Conservation (phyloP, 2,888 invertebrate genomes). For the Phragmatobia fuliginosa region DNA sequence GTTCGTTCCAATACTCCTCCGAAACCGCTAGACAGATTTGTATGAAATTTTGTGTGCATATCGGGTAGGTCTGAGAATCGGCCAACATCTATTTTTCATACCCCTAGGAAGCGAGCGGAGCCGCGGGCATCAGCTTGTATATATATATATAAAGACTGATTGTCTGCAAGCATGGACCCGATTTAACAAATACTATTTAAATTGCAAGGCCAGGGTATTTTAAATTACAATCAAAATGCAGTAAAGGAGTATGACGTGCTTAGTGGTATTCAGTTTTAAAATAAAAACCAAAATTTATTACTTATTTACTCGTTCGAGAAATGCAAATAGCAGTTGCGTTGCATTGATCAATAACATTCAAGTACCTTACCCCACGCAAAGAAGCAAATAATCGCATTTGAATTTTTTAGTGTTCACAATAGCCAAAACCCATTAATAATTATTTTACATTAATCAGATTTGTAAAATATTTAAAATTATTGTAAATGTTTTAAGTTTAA, state of each 20-base stretch:
- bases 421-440: background rate
- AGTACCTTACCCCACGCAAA: slow-evolving; percentile 24
- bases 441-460: slow-evolving; percentile 1
- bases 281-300: background rate
- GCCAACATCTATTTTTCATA: too few relatives aligned
- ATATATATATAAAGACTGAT: too few relatives aligned
- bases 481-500: background rate
- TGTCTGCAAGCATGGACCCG: background rate
- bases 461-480: background rate
- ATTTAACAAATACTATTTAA: background rate
- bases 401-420: slow-evolving; percentile 6
- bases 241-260: background rate
- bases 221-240: background rate
- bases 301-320: background rate
- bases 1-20: too few relatives aligned
- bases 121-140: too few relatives aligned
- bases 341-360: slow-evolving; percentile 11
- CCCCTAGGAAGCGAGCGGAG: too few relatives aligned
- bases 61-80: too few relatives aligned
- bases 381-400: slow-evolving; percentile 10
- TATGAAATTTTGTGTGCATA: too few relatives aligned
- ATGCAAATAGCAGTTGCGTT: slow-evolving; percentile 13
- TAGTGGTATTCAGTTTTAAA: slow-evolving; percentile 7
- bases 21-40: too few relatives aligned
- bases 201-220: background rate